Base-by-base conservation (phyloP, 2,888 invertebrate genomes). In the Gonocerus acuteangulatus region DNA sequence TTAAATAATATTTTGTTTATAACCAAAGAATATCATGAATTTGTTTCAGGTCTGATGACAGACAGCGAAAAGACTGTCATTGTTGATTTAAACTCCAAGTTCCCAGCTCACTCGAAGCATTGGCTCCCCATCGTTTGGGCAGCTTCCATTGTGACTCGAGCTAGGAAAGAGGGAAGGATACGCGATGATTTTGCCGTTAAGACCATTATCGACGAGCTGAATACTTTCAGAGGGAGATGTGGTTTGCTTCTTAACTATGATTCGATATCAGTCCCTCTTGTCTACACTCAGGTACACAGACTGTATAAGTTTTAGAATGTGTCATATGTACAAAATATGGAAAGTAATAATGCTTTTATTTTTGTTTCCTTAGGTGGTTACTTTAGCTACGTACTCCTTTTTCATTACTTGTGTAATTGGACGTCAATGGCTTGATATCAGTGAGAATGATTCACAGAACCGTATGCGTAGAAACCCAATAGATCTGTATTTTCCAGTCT, bases 71-170 rank as follows among this genome's bases (percentile, higher is more conserved):
- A 85, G 69, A 76, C 77, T 42, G 89, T 92, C 66, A 83, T 93
- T 65, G 83, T 85, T 60, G 82, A 85, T 70, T 77, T 93, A 69
- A 87, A 91, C 72, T 75, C 79, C 47, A 88, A 89, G 71, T 90
- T 89, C 71, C 90, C 90, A 0, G 84, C 87, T 62, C 87, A 89
- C 62, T 85, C 89, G 11, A 92, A 92, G 71, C 91, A 91, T 74
- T 93, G 91, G 91, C 69, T 93, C 70, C 92, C 93, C 7, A 87
- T 93, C 65, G 89, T 91, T 11, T 93, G 93, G 93, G 91, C 91
- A 1, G 85, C 90, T 1, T 89, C 89, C 73, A 91, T 93, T 69
- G 86, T 92, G 63, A 91, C 91, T 0, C 77, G 91, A 66, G 91
- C 92, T 2, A 80, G 91, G n/a, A 91, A 89, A 71, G 92, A 92